Conservation (phyloP, 2,888 invertebrate species). For the Aporophyla lueneburgensis region DNA sequence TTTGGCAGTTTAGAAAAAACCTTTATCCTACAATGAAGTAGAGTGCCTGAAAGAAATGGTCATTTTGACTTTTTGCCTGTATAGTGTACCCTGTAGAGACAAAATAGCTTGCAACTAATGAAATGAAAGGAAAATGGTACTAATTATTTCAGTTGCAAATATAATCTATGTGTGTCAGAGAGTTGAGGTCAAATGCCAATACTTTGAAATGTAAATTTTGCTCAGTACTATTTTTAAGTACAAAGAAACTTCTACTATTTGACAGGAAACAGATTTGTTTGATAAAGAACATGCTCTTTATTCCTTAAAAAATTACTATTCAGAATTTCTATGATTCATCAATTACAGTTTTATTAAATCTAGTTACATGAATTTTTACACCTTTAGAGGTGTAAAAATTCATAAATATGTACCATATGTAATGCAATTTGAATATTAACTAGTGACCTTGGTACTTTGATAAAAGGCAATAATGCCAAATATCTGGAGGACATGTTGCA, state of each 20-base stretch:
- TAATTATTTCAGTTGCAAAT: constrained; percentile 24
- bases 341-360: background rate
- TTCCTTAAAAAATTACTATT: background rate
- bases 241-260: background rate
- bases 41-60: background rate
- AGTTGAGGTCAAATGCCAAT: constrained; percentile 51
- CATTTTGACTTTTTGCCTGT: background rate
- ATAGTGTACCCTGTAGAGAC: no score
- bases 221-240: constrained; percentile 23
- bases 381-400: background rate
- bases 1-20: background rate
- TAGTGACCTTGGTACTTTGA: constrained; percentile 34
- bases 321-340: background rate
- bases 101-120: background rate
- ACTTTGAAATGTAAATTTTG: constrained; percentile 13
- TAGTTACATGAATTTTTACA: background rate
- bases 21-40: background rate
- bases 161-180: constrained; percentile 47
- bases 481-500: constrained; percentile 41
- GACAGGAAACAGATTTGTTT: background rate
- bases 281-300: background rate
- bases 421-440: background rate
- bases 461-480: constrained; percentile 24
- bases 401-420: background rate
- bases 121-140: background rate